A percentile compares a stretch with the other conserved stretches of the same genome.
Evolutionary conservation across 37 sponge, comb jelly and placozoan genomes (phyloP).

Genomic region (Beroe forskalii): DNA sequence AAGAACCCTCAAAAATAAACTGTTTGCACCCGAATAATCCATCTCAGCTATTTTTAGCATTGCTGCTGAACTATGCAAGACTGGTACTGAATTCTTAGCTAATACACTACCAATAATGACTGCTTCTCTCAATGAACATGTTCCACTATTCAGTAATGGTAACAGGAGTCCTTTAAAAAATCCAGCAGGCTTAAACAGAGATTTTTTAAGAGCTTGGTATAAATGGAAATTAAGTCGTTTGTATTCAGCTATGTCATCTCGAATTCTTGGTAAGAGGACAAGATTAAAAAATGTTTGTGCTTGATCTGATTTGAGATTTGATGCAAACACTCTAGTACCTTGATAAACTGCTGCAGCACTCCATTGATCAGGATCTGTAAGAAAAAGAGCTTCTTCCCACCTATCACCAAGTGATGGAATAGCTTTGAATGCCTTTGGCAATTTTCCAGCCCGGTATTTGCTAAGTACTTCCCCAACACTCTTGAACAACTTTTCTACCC

Average conservation of each 20-base stretch:
- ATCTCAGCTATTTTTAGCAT: conserved; percentile 94
- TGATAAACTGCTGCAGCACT: conserved; percentile 97
- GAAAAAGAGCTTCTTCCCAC: conserved; percentile 88
- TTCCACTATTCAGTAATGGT: conserved; percentile 74
- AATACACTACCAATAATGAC: conserved; percentile 90
- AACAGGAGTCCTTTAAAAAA: conserved; percentile 97
- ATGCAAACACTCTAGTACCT: conserved; percentile 89
- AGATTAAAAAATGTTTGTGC: conserved; percentile 93
- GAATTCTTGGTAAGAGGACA: conserved; percentile 86
- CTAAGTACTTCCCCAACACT: conserved; percentile 86
- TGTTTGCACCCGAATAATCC: conserved; percentile 92
- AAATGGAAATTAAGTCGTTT: conserved; percentile 92
- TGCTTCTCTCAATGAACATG: conserved; percentile 94
- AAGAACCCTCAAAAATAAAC: conserved; percentile 89
- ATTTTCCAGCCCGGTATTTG: conserved; percentile 90
- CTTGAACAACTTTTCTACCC: conserved; percentile 76
- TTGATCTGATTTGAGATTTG: conserved; percentile 79
- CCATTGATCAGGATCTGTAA: conserved; percentile 91
- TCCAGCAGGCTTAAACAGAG: conserved; percentile 94
- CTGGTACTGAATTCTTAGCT: conserved; percentile 82
- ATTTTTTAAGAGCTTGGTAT: conserved; percentile 89
- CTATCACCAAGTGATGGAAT: conserved; percentile 89
- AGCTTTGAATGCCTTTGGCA: conserved; percentile 97
- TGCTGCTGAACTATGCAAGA: conserved; percentile 93
- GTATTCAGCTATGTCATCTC: conserved; percentile 99